These are phyloP conservation scores for Anguilla japonica DNA, from an alignment of 2,113 vertebrate species.

Conservation along the genomic window DNA sequence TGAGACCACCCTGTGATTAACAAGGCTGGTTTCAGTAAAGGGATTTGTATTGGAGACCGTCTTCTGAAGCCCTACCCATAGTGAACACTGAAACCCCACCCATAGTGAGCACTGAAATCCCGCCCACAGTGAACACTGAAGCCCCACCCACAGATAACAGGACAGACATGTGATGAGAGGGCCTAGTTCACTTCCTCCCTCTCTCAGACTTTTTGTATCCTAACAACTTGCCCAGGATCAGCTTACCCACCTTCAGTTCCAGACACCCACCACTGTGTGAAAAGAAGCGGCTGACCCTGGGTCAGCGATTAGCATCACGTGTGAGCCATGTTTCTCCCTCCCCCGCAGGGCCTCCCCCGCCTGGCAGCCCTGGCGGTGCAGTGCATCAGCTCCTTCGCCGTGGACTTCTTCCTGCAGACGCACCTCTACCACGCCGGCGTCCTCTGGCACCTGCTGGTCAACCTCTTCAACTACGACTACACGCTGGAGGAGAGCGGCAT, in stretches of 20 bases:
- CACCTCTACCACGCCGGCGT: conserved; percentile 92
- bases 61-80: no score
- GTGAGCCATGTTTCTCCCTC: background rate
- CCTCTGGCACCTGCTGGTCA: conserved; percentile 91
- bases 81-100: background rate
- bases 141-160: background rate
- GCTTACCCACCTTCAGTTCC: background rate
- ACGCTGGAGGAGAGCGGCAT: conserved; percentile 96
- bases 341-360: conserved; percentile 80
- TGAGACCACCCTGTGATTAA: background rate
- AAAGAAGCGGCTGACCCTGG: background rate
- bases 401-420: conserved; percentile 95
- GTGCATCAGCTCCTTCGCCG: conserved; percentile 91
- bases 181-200: background rate
- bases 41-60: background rate
- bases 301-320: background rate
- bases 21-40: background rate
- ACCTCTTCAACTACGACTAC: conserved; percentile 95
- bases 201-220: background rate
- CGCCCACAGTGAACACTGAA: background rate
- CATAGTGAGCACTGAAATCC: background rate
- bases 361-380: conserved; percentile 86
- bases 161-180: background rate
- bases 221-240: background rate
- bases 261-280: background rate